Evolutionary conservation across 1,140 invertebrate species (phyloP).

Genomic region (Papilio polytes): DNA sequence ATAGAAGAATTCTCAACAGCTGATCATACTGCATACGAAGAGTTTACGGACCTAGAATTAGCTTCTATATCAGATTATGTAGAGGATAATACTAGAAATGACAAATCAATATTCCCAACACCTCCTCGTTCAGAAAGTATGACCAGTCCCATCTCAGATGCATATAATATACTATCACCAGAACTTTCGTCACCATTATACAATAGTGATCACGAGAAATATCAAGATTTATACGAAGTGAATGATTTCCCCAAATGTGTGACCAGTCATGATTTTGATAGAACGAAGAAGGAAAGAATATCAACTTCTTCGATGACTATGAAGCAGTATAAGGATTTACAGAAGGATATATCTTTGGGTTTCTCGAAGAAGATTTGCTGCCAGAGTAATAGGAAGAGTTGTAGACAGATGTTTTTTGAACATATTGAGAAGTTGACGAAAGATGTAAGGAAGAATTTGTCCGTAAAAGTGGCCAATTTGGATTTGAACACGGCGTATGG

Average conservation of each 20-base stretch:
- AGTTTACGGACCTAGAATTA: not conserved
- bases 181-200: slow-evolving; percentile 60
- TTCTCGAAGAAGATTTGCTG: slow-evolving; percentile 71
- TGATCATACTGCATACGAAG: slow-evolving; percentile 42
- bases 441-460: slow-evolving; percentile 56
- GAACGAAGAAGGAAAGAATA: slow-evolving; percentile 42
- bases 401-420: slow-evolving; percentile 63
- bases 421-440: slow-evolving; percentile 56
- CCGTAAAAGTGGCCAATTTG: slow-evolving; percentile 58
- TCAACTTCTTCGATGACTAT: slow-evolving; percentile 58
- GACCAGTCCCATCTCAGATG: slow-evolving; percentile 60
- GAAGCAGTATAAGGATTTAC: slow-evolving; percentile 71
- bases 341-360: slow-evolving; percentile 59
- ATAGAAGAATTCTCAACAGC: slow-evolving; percentile 49
- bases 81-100: slow-evolving; percentile 12
- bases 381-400: slow-evolving; percentile 53
- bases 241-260: slow-evolving; percentile 40
- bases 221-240: slow-evolving; percentile 54
- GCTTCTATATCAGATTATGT: slow-evolving; percentile 30
- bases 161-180: slow-evolving; percentile 56
- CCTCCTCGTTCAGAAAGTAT: slow-evolving; percentile 66
- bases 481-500: slow-evolving; percentile 62
- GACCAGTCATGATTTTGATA: slow-evolving; percentile 38
- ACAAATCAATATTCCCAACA: slow-evolving; percentile 54
- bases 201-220: slow-evolving; percentile 63